Percentiles rank a stretch among this genome's conserved stretches.
Evolutionary conservation across 1,140 invertebrate genomes (phyloP).

Genomic region (Philaenus spumarius): DNA sequence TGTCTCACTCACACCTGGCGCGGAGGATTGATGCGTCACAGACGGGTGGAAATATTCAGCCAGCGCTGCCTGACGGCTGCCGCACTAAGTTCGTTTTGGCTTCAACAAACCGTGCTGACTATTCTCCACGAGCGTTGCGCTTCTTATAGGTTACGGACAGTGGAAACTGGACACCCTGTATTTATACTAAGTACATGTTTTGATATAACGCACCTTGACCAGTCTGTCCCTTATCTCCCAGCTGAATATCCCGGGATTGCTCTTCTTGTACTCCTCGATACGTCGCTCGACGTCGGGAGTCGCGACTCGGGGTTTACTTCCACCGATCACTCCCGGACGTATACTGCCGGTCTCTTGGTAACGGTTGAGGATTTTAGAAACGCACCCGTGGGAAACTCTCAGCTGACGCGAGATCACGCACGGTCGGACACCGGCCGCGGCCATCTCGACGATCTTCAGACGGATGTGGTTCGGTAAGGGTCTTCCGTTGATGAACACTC

Average conservation of each 20-base stretch:
- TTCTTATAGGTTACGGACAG: too few relatives aligned
- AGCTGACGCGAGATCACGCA: slow-evolving; percentile 84
- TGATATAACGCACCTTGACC: slow-evolving; percentile 55
- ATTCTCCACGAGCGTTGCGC: too few relatives aligned
- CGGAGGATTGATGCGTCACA: too few relatives aligned
- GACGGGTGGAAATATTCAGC: too few relatives aligned
- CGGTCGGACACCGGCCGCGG: slow-evolving; percentile 74
- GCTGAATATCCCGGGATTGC: slow-evolving; percentile 91
- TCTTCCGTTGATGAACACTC: slow-evolving; percentile 88
- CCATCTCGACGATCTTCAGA: slow-evolving; percentile 85
- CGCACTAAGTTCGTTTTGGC: too few relatives aligned
- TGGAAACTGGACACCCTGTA: too few relatives aligned
- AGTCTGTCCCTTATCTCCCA: slow-evolving; percentile 94
- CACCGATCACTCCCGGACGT: slow-evolving; percentile 82
- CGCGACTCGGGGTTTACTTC: slow-evolving; percentile 78
- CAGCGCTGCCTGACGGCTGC: too few relatives aligned
- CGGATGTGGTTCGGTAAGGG: slow-evolving; percentile 84
- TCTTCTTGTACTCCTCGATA: slow-evolving; percentile 87
- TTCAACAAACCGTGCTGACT: too few relatives aligned
- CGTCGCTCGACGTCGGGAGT: slow-evolving; percentile 84
- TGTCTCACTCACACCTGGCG: too few relatives aligned
- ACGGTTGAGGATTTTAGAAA: slow-evolving; percentile 84
- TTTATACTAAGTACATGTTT: too few relatives aligned
- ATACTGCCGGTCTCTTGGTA: slow-evolving; percentile 84
- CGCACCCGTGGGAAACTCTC: slow-evolving; percentile 83